These are phyloP conservation scores for Alligator sinensis DNA, from an alignment of 2,113 vertebrate species.

Conservation along the genomic window DNA sequence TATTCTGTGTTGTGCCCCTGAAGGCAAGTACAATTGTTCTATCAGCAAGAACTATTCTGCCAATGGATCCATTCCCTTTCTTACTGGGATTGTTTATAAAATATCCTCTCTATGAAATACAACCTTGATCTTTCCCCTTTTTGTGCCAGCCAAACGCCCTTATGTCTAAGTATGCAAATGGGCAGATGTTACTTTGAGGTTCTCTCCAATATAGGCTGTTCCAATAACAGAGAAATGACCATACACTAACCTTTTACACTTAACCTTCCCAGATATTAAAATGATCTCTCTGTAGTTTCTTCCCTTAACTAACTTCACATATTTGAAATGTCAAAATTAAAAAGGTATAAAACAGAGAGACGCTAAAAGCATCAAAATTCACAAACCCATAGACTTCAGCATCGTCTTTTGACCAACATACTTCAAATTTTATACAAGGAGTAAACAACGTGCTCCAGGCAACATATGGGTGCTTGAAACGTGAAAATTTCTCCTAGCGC, in stretches of 20 bases:
- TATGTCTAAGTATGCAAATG: slow-evolving; percentile 15
- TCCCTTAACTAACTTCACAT: not conserved
- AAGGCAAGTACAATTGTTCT: not conserved
- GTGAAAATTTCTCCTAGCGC: slow-evolving; percentile 33
- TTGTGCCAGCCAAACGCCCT: not conserved
- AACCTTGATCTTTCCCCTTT: not conserved
- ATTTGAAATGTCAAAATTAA: not conserved
- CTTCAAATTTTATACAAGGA: slow-evolving; percentile 4
- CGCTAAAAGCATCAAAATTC: slow-evolving; percentile 24
- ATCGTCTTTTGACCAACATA: slow-evolving; percentile 32
- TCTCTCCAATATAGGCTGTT: not conserved
- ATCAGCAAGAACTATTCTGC: not conserved
- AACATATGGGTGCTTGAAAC: slow-evolving; percentile 36
- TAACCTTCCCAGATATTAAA: no score
- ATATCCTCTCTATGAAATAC: not conserved
- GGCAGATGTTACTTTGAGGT: not conserved
- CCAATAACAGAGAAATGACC: not conserved
- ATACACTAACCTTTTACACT: not conserved
- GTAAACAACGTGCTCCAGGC: slow-evolving; percentile 45
- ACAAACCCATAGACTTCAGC: slow-evolving; percentile 6
- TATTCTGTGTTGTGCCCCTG: not conserved
- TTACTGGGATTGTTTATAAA: not conserved
- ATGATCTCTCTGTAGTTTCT: not conserved
- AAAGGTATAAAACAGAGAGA: slow-evolving; percentile 34
- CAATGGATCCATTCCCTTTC: not conserved